Base-by-base conservation (phyloP, 1,140 invertebrate genomes). In the Aphelinus certus region DNA sequence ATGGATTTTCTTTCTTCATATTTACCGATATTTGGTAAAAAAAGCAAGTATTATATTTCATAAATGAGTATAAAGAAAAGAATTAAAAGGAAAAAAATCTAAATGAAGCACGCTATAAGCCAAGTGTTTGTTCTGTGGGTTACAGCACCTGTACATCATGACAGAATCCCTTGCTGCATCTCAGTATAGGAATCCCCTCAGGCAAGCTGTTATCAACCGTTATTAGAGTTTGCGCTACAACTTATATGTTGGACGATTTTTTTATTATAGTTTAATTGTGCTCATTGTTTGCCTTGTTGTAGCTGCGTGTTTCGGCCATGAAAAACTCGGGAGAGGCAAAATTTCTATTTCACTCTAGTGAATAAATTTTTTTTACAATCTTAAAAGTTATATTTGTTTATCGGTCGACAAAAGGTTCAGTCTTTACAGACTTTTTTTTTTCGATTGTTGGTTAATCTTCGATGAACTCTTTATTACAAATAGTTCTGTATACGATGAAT, bases 171-270 rank as follows among this genome's bases (percentile, higher is more conserved):
- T 76, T 51, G 74, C 67, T 68, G 61, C 42, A 42, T 71, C 89
- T 88, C 90, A 90, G 87, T 91, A 92, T 90, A 90, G 91, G 89
- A 92, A 90, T 87, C 92, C 91, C 89, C 89, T 93, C 89, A 93
- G 92, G 92, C 92, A 93, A 93, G 92, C 90, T 89, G 89, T 90
- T 87, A 87, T 86, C 82, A 87, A 87, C 81, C 82, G 85, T 88
- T 88, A 84, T 86, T 83, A 66, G 77, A 75, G 81, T 84, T 85
- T 85, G 82, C 26, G 26, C 26, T 26, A 26, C 26, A 26, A 26
- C 26, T 26, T 26, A 26, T 26, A 26, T 26, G 26, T 26, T 26
- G 26, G 26, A 26, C 26, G 26, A 26, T 53, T 71, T 63, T 65
- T 49, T 71, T 62, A 6, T 67, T 26, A 68, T 42, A 53, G 26